Evolutionary conservation across 2,888 invertebrate genomes (phyloP).

Genomic region (Ophioninae sp.): DNA sequence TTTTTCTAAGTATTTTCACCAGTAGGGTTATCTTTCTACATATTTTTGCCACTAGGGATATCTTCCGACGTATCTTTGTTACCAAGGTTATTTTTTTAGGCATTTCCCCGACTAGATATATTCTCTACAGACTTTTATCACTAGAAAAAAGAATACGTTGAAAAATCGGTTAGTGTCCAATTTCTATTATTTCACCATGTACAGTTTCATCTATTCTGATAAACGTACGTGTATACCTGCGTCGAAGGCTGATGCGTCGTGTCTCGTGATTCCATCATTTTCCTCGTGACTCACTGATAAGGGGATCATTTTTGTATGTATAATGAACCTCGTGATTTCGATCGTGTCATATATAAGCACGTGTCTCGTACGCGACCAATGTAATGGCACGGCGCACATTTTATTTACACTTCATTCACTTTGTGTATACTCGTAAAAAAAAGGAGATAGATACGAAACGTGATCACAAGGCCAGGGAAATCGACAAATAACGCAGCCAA

Average conservation of each 20-base stretch:
- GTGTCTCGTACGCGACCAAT: background rate
- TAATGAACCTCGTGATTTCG: slow-evolving; percentile 31
- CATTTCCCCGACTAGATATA: too few species aligned
- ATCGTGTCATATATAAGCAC: background rate
- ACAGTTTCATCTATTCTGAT: background rate
- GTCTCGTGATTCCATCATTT: slow-evolving; percentile 47
- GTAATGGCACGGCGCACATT: background rate
- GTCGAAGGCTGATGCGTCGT: background rate
- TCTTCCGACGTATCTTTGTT: too few species aligned
- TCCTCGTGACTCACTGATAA: slow-evolving; percentile 43
- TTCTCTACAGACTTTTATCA: too few species aligned
- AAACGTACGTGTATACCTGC: background rate
- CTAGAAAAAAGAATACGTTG: too few species aligned
- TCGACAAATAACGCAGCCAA: background rate
- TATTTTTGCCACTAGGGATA: too few species aligned
- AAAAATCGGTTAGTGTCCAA: background rate
- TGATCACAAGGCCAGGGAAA: background rate
- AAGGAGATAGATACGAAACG: background rate
- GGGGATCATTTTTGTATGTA: background rate
- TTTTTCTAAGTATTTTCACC: too few species aligned
- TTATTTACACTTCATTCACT: slow-evolving; percentile 27
- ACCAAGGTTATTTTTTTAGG: too few species aligned
- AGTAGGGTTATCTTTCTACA: too few species aligned
- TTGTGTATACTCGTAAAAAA: background rate
- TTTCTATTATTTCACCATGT: background rate